Conservation (phyloP, 2,888 invertebrate species). For the Galeopsomyia nigrocyanea region DNA sequence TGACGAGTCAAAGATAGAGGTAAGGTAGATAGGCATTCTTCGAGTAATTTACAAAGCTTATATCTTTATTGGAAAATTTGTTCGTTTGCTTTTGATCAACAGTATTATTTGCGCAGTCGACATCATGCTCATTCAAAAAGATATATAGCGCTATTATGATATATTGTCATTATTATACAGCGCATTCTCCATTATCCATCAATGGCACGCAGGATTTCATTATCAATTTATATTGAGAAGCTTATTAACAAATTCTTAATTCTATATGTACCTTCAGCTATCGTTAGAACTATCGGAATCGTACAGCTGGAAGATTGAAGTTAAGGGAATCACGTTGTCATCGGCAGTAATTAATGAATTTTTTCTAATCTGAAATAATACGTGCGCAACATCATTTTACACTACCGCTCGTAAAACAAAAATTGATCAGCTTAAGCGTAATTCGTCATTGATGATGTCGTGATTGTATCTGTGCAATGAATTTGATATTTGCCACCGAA, state of each 20-base stretch:
- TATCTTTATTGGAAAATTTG: conserved; percentile 17
- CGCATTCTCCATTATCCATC: no score
- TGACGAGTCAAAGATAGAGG: background rate
- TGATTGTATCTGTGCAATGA: conserved; percentile 27
- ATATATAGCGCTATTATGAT: conserved; percentile 9
- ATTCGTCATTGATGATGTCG: conserved; percentile 21
- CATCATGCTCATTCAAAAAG: conserved; percentile 30
- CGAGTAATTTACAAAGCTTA: conserved; percentile 14
- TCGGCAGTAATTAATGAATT: conserved; percentile 62
- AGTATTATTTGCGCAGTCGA: background rate
- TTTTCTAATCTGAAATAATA: conserved; percentile 61
- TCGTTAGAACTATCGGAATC: conserved; percentile 58
- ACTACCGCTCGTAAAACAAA: background rate
- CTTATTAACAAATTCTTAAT: conserved; percentile 1
- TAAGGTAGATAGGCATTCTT: conserved; percentile 1
- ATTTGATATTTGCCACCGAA: conserved; percentile 31
- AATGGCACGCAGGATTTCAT: background rate
- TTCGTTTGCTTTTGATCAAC: background rate
- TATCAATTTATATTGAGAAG: background rate
- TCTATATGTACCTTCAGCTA: conserved; percentile 60
- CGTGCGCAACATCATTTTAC: background rate
- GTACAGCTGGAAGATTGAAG: conserved; percentile 60
- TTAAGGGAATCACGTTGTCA: conserved; percentile 64
- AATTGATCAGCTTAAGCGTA: background rate
- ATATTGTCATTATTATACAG: no score